Evolutionary conservation across 2,888 invertebrate genomes (phyloP).

Genomic region (Drosophila colorata): DNA sequence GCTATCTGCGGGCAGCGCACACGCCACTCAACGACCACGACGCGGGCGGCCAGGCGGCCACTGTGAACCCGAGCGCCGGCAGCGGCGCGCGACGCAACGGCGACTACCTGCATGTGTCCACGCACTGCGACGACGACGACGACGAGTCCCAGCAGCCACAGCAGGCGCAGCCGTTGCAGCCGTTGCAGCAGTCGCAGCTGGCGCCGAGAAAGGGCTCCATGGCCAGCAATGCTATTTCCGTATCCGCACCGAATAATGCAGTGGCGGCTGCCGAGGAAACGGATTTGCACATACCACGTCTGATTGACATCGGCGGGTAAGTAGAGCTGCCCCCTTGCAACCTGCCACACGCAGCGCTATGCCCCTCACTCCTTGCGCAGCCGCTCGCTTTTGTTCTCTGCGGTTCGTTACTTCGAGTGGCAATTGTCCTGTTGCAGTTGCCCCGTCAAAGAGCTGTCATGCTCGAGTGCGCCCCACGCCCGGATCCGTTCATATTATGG

Average conservation of each 20-base stretch:
- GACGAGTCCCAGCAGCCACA: constrained; percentile 73
- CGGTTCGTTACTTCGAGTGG: constrained; percentile 79
- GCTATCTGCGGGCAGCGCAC: constrained; percentile 78
- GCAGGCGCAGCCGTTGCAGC: constrained; percentile 41
- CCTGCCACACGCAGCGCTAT: background rate
- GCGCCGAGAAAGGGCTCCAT: constrained; percentile 53
- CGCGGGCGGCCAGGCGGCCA: constrained; percentile 81
- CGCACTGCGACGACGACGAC: constrained; percentile 88
- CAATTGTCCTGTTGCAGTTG: constrained; percentile 66
- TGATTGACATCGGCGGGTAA: constrained; percentile 88
- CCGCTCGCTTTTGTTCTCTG: constrained; percentile 67
- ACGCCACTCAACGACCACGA: constrained; percentile 75
- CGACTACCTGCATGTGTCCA: constrained; percentile 90
- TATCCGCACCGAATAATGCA: constrained; percentile 64
- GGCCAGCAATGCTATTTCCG: constrained; percentile 38
- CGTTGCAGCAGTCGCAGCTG: constrained; percentile 46
- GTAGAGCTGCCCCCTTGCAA: constrained; percentile 41
- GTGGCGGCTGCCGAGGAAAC: constrained; percentile 84
- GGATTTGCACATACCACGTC: constrained; percentile 89
- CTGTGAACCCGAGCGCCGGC: constrained; percentile 84
- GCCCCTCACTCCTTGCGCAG: background rate
- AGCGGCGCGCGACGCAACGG: constrained; percentile 87
- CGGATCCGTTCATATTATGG: constrained; percentile 76
- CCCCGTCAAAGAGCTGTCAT: constrained; percentile 81
- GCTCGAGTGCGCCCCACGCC: constrained; percentile 61